Conservation (phyloP, 2,888 invertebrate species). For the Brachyopa scutellaris region DNA sequence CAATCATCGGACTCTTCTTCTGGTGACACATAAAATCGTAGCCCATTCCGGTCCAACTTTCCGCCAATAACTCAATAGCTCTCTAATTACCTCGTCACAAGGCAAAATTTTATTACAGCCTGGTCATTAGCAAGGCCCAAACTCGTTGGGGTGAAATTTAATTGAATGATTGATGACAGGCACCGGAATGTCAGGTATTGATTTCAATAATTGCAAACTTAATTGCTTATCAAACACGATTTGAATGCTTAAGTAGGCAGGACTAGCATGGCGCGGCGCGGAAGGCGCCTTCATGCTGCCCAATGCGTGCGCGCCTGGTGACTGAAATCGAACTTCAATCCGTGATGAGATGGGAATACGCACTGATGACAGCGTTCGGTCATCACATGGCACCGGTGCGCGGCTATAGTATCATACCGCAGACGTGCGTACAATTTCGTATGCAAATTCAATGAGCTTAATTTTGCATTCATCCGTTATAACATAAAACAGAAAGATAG, state of each 20-base stretch:
- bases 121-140: conserved; percentile 52
- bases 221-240: conserved; percentile 77
- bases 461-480: conserved; percentile 53
- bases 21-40: conserved; percentile 7
- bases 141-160: conserved; percentile 59
- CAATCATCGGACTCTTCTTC: conserved; percentile 37
- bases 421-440: conserved; percentile 66
- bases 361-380: conserved; percentile 59
- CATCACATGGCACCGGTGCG: conserved; percentile 52
- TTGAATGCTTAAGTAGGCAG: conserved; percentile 74
- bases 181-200: conserved; percentile 75
- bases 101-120: conserved; percentile 57
- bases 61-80: conserved; percentile 55
- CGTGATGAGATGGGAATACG: conserved; percentile 35
- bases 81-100: conserved; percentile 57
- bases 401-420: conserved; percentile 56
- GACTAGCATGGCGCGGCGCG: neutral
- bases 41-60: neutral
- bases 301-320: conserved; percentile 1
- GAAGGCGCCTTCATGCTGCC: neutral
- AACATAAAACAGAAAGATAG: neutral
- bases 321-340: conserved; percentile 53
- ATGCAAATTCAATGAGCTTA: conserved; percentile 69
- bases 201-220: conserved; percentile 77
- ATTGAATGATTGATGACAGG: conserved; percentile 73